phyloP scores from a whole-genome alignment of 2,888 invertebrate genomes.

The Ormia ochracea region DNA sequence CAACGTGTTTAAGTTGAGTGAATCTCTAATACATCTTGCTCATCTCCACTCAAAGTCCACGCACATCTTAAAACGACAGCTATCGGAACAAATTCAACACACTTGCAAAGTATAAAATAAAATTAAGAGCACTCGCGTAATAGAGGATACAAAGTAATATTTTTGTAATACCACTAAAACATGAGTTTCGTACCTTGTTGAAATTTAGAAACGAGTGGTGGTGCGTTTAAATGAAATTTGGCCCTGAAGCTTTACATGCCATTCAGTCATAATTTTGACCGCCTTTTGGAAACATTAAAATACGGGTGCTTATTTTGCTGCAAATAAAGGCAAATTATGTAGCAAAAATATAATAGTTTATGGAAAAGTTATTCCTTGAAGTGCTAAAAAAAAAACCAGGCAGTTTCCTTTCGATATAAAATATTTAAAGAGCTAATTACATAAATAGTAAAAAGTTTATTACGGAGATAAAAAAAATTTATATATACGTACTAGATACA shows the following conservation, averaged over 20 bases:
- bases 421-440: not conserved
- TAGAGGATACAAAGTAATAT: constrained; percentile 8
- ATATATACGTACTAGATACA: not conserved
- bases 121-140: not conserved
- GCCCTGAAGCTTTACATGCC: constrained; percentile 65
- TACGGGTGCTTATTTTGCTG: constrained; percentile 66
- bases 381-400: constrained; percentile 24
- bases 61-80: constrained; percentile 20
- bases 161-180: not conserved
- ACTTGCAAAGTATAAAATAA: constrained; percentile 23
- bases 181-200: constrained; percentile 10
- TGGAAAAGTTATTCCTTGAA: constrained; percentile 58
- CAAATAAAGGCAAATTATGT: constrained; percentile 32
- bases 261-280: constrained; percentile 74
- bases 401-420: not conserved
- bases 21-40: constrained; percentile 3
- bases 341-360: constrained; percentile 34
- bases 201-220: constrained; percentile 23
- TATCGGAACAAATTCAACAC: constrained; percentile 46
- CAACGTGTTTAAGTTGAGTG: constrained; percentile 55
- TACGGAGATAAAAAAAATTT: no score
- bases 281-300: constrained; percentile 72
- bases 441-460: constrained; percentile 1
- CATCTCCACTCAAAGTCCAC: constrained; percentile 4
- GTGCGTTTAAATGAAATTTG: constrained; percentile 61